Percentiles rank a stretch among this genome's conserved stretches.
Conservation (phyloP, 2,113 vertebrate genomes). For the Trichomycterus rosablanca region DNA sequence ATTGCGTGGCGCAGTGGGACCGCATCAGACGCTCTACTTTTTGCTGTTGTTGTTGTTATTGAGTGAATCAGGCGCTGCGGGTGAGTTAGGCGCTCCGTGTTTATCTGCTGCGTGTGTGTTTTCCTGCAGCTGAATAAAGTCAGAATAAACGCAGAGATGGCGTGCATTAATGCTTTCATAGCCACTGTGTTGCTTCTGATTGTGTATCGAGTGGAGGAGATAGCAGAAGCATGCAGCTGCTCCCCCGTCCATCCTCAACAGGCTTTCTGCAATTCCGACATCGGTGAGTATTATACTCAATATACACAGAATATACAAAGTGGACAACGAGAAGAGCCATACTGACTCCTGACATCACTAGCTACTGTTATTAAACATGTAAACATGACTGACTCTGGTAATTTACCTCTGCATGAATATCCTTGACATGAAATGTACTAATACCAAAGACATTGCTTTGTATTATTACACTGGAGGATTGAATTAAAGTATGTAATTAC, state of each 20-base stretch:
- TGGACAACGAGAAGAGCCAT: not conserved
- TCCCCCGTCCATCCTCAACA: constrained; percentile 92
- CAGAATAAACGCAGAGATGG: constrained; percentile 56
- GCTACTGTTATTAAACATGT: not conserved
- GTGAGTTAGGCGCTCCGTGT: not conserved
- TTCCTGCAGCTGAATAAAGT: constrained; percentile 18
- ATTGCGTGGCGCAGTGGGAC: constrained; percentile 1
- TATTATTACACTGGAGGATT: too few species aligned
- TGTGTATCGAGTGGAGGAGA: constrained; percentile 70
- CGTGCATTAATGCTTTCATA: constrained; percentile 65
- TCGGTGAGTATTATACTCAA: constrained; percentile 76
- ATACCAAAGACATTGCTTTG: too few species aligned
- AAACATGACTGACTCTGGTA: not conserved
- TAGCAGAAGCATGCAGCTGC: constrained; percentile 87
- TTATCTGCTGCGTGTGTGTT: not conserved
- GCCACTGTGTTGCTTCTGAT: constrained; percentile 77
- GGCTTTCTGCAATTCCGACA: constrained; percentile 92
- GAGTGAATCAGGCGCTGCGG: not conserved
- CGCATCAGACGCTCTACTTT: constrained; percentile 16
- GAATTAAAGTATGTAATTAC: too few species aligned
- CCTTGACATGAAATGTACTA: too few species aligned
- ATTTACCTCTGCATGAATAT: too few species aligned
- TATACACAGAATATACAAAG: not conserved
- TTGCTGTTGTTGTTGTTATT: constrained; percentile 5
- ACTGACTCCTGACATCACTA: not conserved